phyloP scores from a whole-genome alignment of 2,888 invertebrate species.

The Pristionchus exspectatus region DNA sequence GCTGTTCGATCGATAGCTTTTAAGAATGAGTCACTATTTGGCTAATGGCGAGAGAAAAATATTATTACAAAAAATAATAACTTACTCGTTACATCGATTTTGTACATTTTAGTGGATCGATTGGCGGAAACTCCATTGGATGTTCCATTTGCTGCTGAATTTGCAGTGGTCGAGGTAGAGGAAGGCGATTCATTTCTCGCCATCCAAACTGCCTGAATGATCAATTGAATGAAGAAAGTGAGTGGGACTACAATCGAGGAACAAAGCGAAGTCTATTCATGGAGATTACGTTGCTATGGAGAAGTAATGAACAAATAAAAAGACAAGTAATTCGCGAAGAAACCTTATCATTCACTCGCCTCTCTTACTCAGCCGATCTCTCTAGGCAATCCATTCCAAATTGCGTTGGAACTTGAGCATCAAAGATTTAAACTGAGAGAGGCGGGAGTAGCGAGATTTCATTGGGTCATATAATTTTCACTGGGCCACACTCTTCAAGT shows the following conservation, averaged over 20 bases:
- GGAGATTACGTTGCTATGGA: background rate
- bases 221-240: background rate
- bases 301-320: background rate
- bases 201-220: slow-evolving; percentile 45
- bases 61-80: background rate
- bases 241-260: background rate
- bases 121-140: slow-evolving; percentile 37
- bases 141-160: slow-evolving; percentile 18
- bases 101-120: slow-evolving; percentile 30
- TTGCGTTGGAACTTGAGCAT: background rate
- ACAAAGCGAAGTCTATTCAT: background rate
- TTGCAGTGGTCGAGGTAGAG: slow-evolving; percentile 25
- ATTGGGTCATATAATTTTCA: background rate
- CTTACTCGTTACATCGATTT: slow-evolving; percentile 52
- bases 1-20: background rate
- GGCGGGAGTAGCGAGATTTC: background rate
- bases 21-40: slow-evolving; percentile 30
- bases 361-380: slow-evolving; percentile 6
- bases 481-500: background rate
- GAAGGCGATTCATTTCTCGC: slow-evolving; percentile 56
- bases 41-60: background rate
- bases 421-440: slow-evolving; percentile 16
- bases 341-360: slow-evolving; percentile 41
- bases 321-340: background rate
- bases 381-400: slow-evolving; percentile 25